These are phyloP conservation scores for Phrynocephalus vlangalii DNA, from an alignment of 2,797 vertebrate species.

Conservation along the genomic window DNA sequence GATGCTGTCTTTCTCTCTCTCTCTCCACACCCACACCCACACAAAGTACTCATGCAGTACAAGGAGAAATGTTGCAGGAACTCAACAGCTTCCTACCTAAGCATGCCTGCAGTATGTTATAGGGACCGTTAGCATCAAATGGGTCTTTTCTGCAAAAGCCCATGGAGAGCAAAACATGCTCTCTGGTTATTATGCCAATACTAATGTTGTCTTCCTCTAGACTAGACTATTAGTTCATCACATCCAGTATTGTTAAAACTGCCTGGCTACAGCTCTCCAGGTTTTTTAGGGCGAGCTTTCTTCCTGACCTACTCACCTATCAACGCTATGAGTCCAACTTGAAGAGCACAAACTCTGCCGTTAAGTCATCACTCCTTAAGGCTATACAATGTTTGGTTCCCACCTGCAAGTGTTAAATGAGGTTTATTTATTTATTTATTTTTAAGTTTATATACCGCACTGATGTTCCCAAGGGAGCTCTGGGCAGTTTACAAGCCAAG, in stretches of 20 bases:
- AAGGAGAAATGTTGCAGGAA: neutral
- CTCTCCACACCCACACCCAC: neutral
- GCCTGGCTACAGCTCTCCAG: too few relatives aligned
- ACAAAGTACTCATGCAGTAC: neutral
- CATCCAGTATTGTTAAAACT: neutral
- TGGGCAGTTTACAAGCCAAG: too few relatives aligned
- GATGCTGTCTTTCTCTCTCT: neutral
- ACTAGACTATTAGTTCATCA: too few relatives aligned
- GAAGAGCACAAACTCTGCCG: too few relatives aligned
- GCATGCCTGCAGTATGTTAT: constrained; percentile 17
- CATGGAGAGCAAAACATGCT: neutral
- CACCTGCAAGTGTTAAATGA: too few relatives aligned
- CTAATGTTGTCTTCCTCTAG: neutral
- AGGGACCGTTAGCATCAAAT: neutral
- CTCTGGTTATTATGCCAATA: neutral
- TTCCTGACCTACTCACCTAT: neutral
- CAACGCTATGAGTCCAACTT: too few relatives aligned
- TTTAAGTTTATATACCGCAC: too few relatives aligned
- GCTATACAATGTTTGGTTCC: too few relatives aligned
- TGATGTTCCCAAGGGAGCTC: too few relatives aligned
- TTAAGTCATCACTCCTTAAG: too few relatives aligned
- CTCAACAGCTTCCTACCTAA: neutral
- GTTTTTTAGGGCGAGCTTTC: neutral
- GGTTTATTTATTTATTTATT: too few relatives aligned
- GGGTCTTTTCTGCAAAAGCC: constrained; percentile 12